Evolutionary conservation across 1,140 invertebrate genomes (phyloP), one percentile per base, ranked within the genome.

Genomic region (Coelopa frigida): DNA sequence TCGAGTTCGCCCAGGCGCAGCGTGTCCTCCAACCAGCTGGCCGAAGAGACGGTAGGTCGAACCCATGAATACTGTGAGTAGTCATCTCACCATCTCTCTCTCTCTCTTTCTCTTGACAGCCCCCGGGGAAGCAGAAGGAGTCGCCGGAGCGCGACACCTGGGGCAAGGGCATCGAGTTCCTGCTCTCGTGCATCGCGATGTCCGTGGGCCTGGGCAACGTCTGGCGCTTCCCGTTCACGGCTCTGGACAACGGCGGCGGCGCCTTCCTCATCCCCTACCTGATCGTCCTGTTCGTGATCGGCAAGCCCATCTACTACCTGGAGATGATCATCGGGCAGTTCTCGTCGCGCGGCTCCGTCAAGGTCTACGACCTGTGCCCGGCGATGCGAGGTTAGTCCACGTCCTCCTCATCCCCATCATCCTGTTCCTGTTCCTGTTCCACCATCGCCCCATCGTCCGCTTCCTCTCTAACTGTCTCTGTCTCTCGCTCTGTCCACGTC

Each of bases 131-230:
- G n/a, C 10, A n/a, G 20, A 45, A 41, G 26, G 39, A 18, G 17
- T 39, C 15, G 7, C 37, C 48, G 17, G 68, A 73, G 48, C 68
- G 84, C 32, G 81, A 77, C 11, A 81, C 79, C 48, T 92, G 88
- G 88, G 78, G 76, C 31, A 85, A 80, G 50, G 78, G 82, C 41
- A 54, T 85, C 4, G 87, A 92, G 70, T 92, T 91, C 61, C 68
- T 92, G 3, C 79, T 90, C 68, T 87, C 85, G 3, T 86, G 85
- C 59, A 83, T 90, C 24, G 83, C 85, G 17, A 87, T 89, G 72
- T 88, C 87, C 2, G 83, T 91, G 8, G 87, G 87, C 2, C 70
- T 91, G 24, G 88, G 88, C n/a, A 92, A 91, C 61, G 80, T 91
- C 22, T 91, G 88, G 88, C 61, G 70, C 3, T 91, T 91, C 66